Evolutionary conservation across 2,797 vertebrate species (phyloP).

Genomic region (Mergus octosetaceus): DNA sequence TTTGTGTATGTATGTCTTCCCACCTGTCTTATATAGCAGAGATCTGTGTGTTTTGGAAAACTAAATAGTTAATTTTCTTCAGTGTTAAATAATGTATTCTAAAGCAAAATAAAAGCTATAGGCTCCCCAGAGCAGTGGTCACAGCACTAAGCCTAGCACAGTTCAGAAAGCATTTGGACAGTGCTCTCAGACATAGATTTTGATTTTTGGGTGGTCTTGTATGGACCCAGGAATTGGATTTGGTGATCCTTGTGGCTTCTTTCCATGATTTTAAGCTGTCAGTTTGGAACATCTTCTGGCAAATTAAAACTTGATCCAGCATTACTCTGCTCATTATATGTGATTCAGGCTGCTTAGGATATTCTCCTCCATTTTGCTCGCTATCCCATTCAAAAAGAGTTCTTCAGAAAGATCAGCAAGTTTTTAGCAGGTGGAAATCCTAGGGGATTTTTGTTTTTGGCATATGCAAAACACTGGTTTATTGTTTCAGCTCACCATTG

Average conservation of each 20-base stretch:
- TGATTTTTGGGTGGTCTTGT: no score
- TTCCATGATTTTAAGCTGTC: no score
- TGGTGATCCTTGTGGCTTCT: no score
- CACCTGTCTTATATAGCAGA: background rate
- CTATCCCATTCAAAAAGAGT: background rate
- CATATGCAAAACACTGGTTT: background rate
- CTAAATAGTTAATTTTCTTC: background rate
- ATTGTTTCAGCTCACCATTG: background rate
- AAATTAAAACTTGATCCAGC: background rate
- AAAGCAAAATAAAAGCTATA: background rate
- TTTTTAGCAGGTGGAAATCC: background rate
- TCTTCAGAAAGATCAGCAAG: background rate
- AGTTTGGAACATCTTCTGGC: background rate
- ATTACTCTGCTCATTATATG: background rate
- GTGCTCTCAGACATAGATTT: no score
- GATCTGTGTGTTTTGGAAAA: background rate
- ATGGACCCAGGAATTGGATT: no score
- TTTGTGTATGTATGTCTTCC: background rate
- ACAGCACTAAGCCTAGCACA: no score
- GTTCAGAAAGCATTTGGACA: no score
- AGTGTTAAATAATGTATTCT: background rate
- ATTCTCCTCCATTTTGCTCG: background rate
- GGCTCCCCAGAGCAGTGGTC: no score
- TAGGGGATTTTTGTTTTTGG: background rate
- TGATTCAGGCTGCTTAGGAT: background rate